Evolutionary conservation across 2,113 vertebrate genomes (phyloP).

Genomic region (Crocuta crocuta): DNA sequence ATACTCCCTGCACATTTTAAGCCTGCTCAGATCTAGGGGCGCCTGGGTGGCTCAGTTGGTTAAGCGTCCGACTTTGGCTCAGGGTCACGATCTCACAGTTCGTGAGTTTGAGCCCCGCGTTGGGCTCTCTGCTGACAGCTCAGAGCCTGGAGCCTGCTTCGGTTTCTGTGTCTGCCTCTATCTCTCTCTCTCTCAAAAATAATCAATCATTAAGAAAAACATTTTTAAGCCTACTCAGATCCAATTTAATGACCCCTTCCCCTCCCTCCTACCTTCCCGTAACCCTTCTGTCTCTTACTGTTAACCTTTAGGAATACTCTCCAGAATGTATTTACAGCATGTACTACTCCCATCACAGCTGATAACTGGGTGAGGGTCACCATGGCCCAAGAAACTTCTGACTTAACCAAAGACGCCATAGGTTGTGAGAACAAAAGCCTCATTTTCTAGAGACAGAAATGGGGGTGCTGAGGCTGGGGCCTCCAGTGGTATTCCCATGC

Average conservation of each 20-base stretch:
- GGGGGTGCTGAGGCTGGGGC: accelerated
- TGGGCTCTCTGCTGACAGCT: too few relatives aligned
- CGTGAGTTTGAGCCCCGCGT: too few relatives aligned
- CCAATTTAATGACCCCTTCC: neutral
- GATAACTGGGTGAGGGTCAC: neutral
- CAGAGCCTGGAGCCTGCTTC: too few relatives aligned
- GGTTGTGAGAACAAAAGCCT: neutral
- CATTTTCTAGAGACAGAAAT: neutral
- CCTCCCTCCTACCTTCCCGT: neutral
- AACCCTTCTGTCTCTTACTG: neutral
- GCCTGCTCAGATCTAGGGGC: neutral
- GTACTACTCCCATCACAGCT: neutral
- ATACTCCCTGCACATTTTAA: neutral
- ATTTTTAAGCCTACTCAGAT: neutral
- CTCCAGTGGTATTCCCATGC: neutral
- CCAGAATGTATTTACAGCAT: neutral
- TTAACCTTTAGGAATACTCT: neutral
- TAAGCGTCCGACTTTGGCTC: too few relatives aligned
- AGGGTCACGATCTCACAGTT: too few relatives aligned
- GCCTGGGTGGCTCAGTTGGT: too few relatives aligned
- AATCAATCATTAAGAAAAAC: too few relatives aligned
- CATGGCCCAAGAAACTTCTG: neutral
- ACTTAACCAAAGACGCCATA: neutral
- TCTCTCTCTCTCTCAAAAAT: too few relatives aligned
- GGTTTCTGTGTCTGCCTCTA: too few relatives aligned